These are phyloP conservation scores for Enteromius afrohamiltoni DNA, from an alignment of 2,797 vertebrate genomes.

Conservation along the genomic window DNA sequence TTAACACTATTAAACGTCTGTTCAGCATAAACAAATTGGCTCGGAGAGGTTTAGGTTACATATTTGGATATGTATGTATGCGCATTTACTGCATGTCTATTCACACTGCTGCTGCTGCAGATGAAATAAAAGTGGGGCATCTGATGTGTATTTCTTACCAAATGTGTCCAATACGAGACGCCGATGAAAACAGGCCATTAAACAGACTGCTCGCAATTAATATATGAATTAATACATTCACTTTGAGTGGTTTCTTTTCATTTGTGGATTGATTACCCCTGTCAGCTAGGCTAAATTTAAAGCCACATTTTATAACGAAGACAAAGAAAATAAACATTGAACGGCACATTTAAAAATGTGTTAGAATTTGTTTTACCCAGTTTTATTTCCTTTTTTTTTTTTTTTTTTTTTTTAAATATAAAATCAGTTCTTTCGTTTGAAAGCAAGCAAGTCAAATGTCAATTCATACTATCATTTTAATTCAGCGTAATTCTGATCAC, in stretches of 20 bases:
- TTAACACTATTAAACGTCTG: slow-evolving; percentile 96
- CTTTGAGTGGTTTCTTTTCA: slow-evolving; percentile 8
- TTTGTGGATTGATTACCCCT: not conserved
- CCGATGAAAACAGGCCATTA: not conserved
- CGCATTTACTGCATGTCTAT: not conserved
- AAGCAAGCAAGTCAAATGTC: not conserved
- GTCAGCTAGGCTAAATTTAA: not conserved
- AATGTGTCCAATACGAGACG: not conserved
- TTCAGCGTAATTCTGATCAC: not conserved
- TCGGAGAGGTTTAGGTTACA: slow-evolving; percentile 71
- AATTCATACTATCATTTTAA: not conserved
- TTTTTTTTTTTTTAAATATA: too few relatives aligned
- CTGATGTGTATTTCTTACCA: not conserved
- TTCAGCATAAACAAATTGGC: slow-evolving; percentile 94
- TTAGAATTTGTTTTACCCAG: not conserved
- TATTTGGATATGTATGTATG: slow-evolving; percentile 19
- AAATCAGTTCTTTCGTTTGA: not conserved
- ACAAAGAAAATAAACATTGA: not conserved
- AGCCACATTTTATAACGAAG: not conserved
- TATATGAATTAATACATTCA: not conserved
- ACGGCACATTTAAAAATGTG: not conserved
- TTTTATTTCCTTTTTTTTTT: not conserved
- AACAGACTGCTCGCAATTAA: not conserved
- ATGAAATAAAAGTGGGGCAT: not conserved
- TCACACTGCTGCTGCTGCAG: not conserved